Evolutionary conservation across 2,888 invertebrate species (phyloP), one percentile per base, ranked within the genome.

Genomic region (Drosophila paramelanica): DNA sequence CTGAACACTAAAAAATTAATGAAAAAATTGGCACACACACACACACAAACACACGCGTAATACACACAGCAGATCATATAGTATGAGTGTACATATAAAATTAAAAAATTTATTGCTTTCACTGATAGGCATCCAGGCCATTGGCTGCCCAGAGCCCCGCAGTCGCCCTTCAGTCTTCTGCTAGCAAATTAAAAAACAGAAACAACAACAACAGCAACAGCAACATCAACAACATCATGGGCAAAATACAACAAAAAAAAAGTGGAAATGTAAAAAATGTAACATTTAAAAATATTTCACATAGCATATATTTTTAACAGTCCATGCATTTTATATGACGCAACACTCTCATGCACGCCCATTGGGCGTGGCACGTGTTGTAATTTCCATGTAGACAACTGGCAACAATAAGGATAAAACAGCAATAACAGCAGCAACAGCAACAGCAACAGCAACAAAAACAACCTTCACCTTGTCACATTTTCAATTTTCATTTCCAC

Each of bases 51-150:
- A 62, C n/a, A 27, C 36, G 14, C 36, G 14, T 31, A 31, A 31
- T 31, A 31, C 4, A 20, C 25, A 43, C 49, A 56, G 17, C 39
- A 7, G 50, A 36, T 17, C 27, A 39, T 27, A 25, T 14, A 13
- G 36, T 36, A 38, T 38, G 39, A 13, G 55, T 38, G 38, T 25
- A 55, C 45, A 81, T 87, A 87, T 87, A 88, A 88, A 83, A 81
- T 83, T 84, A 78, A 83, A 88, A 89, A 89, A 89, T 83, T 77
- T 83, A 83, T 88, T 89, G 88, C 88, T 73, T 73, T 83, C 73
- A 58, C 88, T 81, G 83, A 89, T 89, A 87, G 89, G 84, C 77
- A 74, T 66, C 50, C 85, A 72, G 69, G 72, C 64, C 78, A 66
- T 67, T 73, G 89, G 67, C 50, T 71, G 77, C 39, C 64, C 64